Evolutionary conservation across 2,888 invertebrate genomes (phyloP).

Genomic region (Chironomus riparius): DNA sequence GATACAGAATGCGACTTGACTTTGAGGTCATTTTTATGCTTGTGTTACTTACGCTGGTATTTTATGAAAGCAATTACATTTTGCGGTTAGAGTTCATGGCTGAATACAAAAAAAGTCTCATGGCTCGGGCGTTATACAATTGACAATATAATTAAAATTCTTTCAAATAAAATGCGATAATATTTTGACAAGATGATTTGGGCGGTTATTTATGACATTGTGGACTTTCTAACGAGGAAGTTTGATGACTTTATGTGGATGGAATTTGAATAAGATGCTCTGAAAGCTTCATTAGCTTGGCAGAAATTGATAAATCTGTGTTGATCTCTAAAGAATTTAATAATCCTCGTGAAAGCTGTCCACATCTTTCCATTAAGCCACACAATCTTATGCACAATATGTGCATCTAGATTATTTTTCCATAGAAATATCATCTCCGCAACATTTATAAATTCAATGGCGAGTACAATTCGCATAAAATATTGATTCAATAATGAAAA

Average conservation of each 20-base stretch:
- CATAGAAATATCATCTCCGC: not conserved
- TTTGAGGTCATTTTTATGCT: conserved; percentile 20
- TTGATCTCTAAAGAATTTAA: too few species aligned
- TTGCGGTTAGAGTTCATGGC: conserved; percentile 7
- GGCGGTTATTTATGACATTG: not conserved
- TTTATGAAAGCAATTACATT: too few species aligned
- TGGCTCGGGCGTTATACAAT: too few species aligned
- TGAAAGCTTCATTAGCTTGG: too few species aligned
- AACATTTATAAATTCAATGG: not conserved
- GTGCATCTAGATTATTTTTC: not conserved
- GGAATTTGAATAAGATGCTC: too few species aligned
- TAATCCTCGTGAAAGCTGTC: too few species aligned
- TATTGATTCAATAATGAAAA: conserved; percentile 23
- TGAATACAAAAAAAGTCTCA: not conserved
- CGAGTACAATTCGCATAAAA: conserved; percentile 7
- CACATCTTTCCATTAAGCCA: not conserved
- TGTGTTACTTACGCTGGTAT: not conserved
- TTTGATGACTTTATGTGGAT: too few species aligned
- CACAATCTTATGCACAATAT: not conserved
- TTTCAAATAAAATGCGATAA: too few species aligned
- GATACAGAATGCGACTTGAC: conserved; percentile 10
- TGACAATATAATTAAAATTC: too few species aligned
- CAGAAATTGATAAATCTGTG: too few species aligned
- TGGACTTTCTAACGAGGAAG: not conserved
- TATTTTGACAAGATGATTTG: too few species aligned